Conservation (phyloP, 2,888 invertebrate species). For the Pyrrhosoma nymphula region DNA sequence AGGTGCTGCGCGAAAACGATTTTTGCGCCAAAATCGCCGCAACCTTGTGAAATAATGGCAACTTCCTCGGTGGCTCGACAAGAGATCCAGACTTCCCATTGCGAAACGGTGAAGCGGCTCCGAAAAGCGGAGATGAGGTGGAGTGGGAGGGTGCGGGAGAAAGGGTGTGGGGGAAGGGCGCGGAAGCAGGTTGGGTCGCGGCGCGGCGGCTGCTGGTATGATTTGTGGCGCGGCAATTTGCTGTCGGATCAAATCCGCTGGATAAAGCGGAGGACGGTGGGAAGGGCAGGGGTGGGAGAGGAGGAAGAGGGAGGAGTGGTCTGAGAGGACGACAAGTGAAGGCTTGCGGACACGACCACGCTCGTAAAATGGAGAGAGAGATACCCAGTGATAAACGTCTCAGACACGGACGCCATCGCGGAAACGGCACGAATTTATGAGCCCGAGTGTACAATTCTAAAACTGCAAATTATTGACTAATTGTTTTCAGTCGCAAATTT, state of each 20-base stretch:
- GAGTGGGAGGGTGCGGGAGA: not conserved
- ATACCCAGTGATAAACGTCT: no score
- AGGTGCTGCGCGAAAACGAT: not conserved
- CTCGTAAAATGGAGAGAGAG: no score
- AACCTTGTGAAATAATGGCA: not conserved
- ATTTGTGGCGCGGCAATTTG: conserved; percentile 39
- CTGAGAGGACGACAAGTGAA: not conserved
- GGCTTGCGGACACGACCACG: no score
- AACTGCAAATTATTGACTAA: no score
- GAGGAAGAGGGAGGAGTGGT: not conserved
- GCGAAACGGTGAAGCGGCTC: not conserved
- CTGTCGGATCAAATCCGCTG: conserved; percentile 21
- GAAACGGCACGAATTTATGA: no score
- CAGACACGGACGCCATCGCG: no score
- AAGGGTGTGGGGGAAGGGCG: not conserved
- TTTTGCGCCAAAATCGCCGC: not conserved
- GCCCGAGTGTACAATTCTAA: no score
- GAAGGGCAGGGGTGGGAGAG: not conserved
- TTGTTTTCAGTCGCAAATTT: no score
- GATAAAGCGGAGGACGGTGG: not conserved
- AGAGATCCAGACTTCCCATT: not conserved
- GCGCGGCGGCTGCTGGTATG: not conserved
- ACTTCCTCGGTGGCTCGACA: not conserved
- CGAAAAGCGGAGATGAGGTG: no score
- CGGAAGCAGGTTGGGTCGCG: not conserved